These are phyloP conservation scores for Thaleichthys pacificus DNA, from an alignment of 2,797 vertebrate genomes.

Conservation along the genomic window DNA sequence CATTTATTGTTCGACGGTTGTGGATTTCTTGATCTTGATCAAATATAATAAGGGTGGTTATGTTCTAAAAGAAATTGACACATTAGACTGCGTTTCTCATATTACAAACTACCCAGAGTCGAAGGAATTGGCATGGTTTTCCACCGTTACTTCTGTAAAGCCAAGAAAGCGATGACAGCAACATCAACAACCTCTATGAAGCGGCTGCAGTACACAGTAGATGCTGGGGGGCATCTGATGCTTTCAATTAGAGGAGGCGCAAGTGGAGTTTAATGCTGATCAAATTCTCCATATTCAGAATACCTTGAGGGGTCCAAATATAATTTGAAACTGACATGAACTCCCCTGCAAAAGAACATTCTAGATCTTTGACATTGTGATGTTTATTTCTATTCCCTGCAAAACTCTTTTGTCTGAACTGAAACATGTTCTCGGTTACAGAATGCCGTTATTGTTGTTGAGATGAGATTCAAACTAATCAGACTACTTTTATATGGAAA, in stretches of 20 bases:
- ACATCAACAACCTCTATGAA: slow-evolving; percentile 36
- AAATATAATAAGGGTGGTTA: slow-evolving; percentile 23
- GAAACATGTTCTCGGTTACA: not conserved
- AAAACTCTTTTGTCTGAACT: not conserved
- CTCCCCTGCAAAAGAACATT: slow-evolving; percentile 30
- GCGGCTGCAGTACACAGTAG: slow-evolving; percentile 34
- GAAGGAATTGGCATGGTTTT: slow-evolving; percentile 44
- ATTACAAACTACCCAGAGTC: slow-evolving; percentile 47
- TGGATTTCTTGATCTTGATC: slow-evolving; percentile 24
- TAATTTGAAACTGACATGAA: slow-evolving; percentile 38
- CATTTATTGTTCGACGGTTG: slow-evolving; percentile 17
- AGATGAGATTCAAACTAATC: not conserved
- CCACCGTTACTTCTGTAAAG: slow-evolving; percentile 48
- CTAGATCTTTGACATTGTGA: slow-evolving; percentile 21
- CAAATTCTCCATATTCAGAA: slow-evolving; percentile 50
- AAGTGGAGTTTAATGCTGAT: slow-evolving; percentile 54
- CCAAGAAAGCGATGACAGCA: slow-evolving; percentile 47
- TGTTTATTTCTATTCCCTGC: not conserved
- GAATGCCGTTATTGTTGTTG: not conserved
- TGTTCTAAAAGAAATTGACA: slow-evolving; percentile 27
- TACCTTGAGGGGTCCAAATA: slow-evolving; percentile 54
- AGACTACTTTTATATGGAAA: not conserved
- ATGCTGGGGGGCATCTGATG: slow-evolving; percentile 44
- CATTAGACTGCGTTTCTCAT: slow-evolving; percentile 38
- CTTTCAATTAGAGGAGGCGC: slow-evolving; percentile 54